Evolutionary conservation across 64 coral and sea anemone species (phyloP).

Genomic region (Montipora efflorescens): DNA sequence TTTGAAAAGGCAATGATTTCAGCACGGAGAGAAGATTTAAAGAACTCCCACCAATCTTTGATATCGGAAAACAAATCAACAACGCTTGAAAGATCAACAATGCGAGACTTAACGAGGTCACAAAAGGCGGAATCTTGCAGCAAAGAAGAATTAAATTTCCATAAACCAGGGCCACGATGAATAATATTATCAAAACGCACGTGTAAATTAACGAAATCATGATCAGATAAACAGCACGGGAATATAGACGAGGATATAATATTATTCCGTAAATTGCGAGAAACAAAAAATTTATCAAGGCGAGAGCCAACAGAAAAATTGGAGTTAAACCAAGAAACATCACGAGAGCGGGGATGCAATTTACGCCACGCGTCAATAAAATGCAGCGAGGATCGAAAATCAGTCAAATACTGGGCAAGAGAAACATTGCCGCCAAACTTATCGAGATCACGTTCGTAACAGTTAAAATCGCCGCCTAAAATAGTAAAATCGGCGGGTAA

Average conservation of each 20-base stretch:
- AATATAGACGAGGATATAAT: too few species aligned
- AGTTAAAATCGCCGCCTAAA: too few species aligned
- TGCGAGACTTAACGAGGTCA: not conserved
- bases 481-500: too few species aligned
- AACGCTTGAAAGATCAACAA: not conserved
- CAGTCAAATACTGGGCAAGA: too few species aligned
- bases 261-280: not conserved
- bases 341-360: too few species aligned
- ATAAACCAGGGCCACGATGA: not conserved
- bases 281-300: too few species aligned
- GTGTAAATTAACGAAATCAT: not conserved
- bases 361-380: too few species aligned
- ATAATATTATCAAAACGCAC: not conserved
- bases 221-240: not conserved
- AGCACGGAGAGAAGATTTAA: not conserved
- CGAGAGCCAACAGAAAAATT: too few species aligned
- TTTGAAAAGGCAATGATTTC: not conserved
- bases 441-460: too few species aligned
- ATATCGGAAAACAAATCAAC: not conserved
- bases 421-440: too few species aligned
- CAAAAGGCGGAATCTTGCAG: not conserved
- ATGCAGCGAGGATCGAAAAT: too few species aligned
- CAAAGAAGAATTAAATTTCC: slow-evolving; percentile 38
- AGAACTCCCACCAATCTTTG: not conserved
- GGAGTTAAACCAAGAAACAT: too few species aligned